Percentiles rank a stretch among this genome's conserved stretches.
phyloP scores from a whole-genome alignment of 2,888 invertebrate species.

The Smittia sp. region DNA sequence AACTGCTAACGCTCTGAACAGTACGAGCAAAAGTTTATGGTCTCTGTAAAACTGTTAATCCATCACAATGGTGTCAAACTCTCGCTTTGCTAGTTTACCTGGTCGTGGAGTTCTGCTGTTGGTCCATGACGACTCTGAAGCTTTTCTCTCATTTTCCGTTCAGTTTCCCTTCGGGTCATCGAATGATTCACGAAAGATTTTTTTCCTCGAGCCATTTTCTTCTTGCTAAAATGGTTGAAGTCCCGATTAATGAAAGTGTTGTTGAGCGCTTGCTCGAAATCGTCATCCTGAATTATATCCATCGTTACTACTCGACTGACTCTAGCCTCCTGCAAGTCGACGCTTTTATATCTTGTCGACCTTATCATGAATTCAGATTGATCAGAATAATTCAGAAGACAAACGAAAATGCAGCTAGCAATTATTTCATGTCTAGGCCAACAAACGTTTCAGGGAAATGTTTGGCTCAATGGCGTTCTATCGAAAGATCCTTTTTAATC shows the following conservation, averaged over 20 bases:
- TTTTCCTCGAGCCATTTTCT: neutral
- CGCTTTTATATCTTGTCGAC: no score
- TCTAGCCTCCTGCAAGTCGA: no score
- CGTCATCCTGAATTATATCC: conserved; percentile 17
- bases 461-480: no score
- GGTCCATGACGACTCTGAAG: conserved; percentile 60
- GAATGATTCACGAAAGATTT: neutral
- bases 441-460: no score
- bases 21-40: conserved; percentile 62
- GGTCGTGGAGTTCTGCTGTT: conserved; percentile 61
- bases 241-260: neutral
- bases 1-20: conserved; percentile 62
- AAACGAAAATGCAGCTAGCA: no score
- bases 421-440: no score
- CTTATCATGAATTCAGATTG: no score
- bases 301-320: no score
- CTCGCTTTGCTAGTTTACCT: conserved; percentile 42
- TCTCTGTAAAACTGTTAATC: conserved; percentile 63
- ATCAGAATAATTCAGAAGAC: no score
- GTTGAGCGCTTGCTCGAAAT: conserved; percentile 17
- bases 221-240: neutral
- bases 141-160: conserved; percentile 53
- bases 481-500: no score
- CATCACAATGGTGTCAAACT: neutral
- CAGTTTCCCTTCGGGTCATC: conserved; percentile 43